Conservation (phyloP, 2,113 vertebrate species). For the Holacanthus passer region DNA sequence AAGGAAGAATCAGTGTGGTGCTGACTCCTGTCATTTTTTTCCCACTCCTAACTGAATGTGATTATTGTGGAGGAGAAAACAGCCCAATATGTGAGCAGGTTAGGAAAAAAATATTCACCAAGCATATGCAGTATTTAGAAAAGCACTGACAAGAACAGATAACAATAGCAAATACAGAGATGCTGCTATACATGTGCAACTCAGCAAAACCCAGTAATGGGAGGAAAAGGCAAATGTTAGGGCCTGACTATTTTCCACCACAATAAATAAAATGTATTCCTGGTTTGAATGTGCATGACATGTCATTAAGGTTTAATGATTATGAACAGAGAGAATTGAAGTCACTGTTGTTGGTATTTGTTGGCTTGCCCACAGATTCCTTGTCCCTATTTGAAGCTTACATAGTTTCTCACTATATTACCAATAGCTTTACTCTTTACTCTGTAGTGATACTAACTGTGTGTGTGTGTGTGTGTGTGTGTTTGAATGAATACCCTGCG, state of each 20-base stretch:
- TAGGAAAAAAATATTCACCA: too few species aligned
- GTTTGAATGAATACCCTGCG: constrained; percentile 59
- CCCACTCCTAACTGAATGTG: not conserved
- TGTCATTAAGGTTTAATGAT: not conserved
- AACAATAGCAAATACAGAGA: not conserved
- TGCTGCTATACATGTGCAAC: not conserved
- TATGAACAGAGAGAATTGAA: not conserved
- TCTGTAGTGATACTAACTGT: constrained; percentile 51
- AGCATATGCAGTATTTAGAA: not conserved
- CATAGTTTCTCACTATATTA: constrained; percentile 53
- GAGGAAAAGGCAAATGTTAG: not conserved
- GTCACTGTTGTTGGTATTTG: not conserved
- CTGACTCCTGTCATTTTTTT: not conserved
- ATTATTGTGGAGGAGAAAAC: not conserved
- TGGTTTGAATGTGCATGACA: not conserved
- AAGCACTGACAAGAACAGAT: not conserved
- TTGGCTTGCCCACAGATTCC: constrained; percentile 2
- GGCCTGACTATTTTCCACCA: not conserved
- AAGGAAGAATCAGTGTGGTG: not conserved
- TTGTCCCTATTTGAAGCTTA: constrained; percentile 37
- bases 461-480: constrained; percentile 32
- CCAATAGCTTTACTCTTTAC: constrained; percentile 39
- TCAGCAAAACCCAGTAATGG: not conserved
- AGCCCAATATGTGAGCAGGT: too few species aligned
- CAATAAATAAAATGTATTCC: not conserved